Evolutionary conservation across 2,888 invertebrate species (phyloP), one percentile per base, ranked within the genome.

Genomic region (Dynastes hyllus): DNA sequence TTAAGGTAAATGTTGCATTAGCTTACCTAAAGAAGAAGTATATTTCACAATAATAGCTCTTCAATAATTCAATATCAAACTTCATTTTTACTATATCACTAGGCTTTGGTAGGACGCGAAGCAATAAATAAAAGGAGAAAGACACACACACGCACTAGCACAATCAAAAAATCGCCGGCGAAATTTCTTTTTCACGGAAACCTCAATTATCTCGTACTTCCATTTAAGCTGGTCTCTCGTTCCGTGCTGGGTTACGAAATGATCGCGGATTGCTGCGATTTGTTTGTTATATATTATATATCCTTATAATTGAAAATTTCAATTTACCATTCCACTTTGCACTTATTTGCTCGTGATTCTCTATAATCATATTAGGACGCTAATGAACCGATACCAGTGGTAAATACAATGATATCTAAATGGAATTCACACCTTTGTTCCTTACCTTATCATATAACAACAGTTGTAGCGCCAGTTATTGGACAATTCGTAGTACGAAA

Each of bases 401-500:
- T 75, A 75, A 75, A 75, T 75, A 75, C 45, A 63, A 75, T 61
- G 55, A 40, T 63, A 53, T 51, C 29, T 69, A 69, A 69, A 69
- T 53, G 69, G 29, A 51, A 69, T 69, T 69, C 69, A 50, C 69
- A 69, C 69, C 69, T 69, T 67, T 16, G 55, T 55, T 29, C 37
- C 45, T 75, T 75, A 75, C 73, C 73, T 75, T 75, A 75, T 75
- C 73, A 61, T 75, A 50, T 75, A 75, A 75, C 73, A 75, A 50
- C 73, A 75, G 73, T 61, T 45, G 61, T 75, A 75, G 73, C 61
- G 73, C 73, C 73, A 75, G 63, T 75, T 61, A 51, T 71, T 76
- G 53, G 82, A 82, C 78, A 82, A 70, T 75, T 79, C 80, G 66
- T 78, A 77, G 37, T 81, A 82, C 27, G 81, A 79, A 75, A 81